phyloP scores from a whole-genome alignment of 2,113 vertebrate genomes.

The Sclerurus mexicanus region DNA sequence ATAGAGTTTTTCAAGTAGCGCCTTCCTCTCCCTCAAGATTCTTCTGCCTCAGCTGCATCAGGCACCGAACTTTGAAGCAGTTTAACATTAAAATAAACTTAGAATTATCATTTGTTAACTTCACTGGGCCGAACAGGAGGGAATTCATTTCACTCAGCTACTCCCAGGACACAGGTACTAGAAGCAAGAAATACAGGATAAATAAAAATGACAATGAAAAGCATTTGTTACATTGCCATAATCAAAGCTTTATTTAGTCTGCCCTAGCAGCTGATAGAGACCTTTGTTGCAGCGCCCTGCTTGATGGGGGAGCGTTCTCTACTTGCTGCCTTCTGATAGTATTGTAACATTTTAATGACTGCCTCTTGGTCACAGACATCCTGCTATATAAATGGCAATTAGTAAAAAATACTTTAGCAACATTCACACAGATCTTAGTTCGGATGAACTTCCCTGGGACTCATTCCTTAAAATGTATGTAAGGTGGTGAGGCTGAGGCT shows the following conservation, averaged over 20 bases:
- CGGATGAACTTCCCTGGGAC: not conserved
- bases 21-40: not conserved
- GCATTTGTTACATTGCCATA: not conserved
- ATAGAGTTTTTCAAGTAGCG: not conserved
- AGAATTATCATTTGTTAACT: not conserved
- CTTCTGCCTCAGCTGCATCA: not conserved
- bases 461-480: not conserved
- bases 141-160: not conserved
- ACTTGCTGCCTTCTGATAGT: not conserved
- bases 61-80: not conserved
- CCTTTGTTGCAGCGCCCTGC: not conserved
- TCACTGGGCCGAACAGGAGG: not conserved
- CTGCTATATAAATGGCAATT: not conserved
- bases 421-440: not conserved
- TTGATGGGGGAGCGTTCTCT: not conserved
- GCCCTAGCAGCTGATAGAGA: not conserved
- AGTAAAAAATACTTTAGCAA: not conserved
- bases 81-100: not conserved
- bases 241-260: not conserved
- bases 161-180: not conserved
- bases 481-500: not conserved
- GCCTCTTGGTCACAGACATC: not conserved
- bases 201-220: not conserved
- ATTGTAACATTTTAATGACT: not conserved
- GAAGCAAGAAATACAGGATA: not conserved